These are phyloP conservation scores for Marronus borbonicus DNA, from an alignment of 2,888 invertebrate genomes.

Conservation along the genomic window DNA sequence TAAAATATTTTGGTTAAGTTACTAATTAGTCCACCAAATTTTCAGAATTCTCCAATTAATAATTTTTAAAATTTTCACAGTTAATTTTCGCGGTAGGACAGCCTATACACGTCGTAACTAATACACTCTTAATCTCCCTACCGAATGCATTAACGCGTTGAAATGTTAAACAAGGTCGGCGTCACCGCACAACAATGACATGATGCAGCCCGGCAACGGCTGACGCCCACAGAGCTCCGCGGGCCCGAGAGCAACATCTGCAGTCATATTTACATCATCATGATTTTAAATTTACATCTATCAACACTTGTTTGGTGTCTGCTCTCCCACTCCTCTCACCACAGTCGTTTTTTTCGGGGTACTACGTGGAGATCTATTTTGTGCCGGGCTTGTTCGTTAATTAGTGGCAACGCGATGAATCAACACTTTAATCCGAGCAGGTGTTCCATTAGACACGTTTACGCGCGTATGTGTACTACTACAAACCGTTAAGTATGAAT, in stretches of 20 bases:
- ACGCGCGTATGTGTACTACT: background rate
- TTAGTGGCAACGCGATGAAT: constrained; percentile 25
- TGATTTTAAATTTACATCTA: constrained; percentile 50
- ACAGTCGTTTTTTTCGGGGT: background rate
- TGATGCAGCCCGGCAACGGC: background rate
- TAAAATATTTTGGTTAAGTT: too few species aligned
- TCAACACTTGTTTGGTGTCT: constrained; percentile 40
- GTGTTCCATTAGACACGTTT: constrained; percentile 9
- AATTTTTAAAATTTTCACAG: too few species aligned
- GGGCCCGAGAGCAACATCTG: constrained; percentile 30
- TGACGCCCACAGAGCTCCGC: constrained; percentile 20
- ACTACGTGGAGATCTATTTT: too few species aligned
- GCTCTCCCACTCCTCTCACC: background rate
- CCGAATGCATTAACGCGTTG: constrained; percentile 33
- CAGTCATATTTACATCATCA: constrained; percentile 49
- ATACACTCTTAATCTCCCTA: background rate
- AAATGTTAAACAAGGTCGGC: constrained; percentile 32
- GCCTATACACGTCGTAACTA: background rate
- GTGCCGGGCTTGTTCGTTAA: constrained; percentile 34
- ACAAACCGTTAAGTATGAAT: too few species aligned
- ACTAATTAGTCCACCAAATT: too few species aligned
- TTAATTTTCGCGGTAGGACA: background rate
- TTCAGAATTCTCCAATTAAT: too few species aligned
- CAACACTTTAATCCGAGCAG: constrained; percentile 3
- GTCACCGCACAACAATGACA: background rate